Base-by-base conservation (phyloP, 2,888 invertebrate species). In the Oscheius sp. region DNA sequence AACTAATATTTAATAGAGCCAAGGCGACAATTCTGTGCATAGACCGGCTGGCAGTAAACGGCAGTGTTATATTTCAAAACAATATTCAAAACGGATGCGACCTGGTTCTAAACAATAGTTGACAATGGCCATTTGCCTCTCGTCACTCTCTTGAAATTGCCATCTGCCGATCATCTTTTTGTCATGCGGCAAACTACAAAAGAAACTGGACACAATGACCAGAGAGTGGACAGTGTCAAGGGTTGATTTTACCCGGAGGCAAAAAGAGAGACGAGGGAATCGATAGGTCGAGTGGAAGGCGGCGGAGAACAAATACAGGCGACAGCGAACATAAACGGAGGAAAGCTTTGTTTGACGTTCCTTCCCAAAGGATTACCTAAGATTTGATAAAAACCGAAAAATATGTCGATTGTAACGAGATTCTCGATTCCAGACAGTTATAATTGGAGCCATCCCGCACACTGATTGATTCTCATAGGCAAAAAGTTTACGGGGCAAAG, bases 211-310 rank as follows among this genome's bases (percentile, higher is more conserved):
- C 5, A 35, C 35, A 35, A 35, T 35, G 35, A 35, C 35, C 9
- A n/a, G 29, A 27, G 49, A 49, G 49, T 49, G 49, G 49, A 49
- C 21, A 49, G 49, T 49, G 49, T 49, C 49, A 43, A 61, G 43
- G 41, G 61, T 61, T 16, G 49, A 27, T 52, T 66, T 66, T 52
- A 64, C 66, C 66, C 66, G 52, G 66, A 66, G 66, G 66, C 66
- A 66, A 66, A 66, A 66, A 66, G 66, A 66, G 66, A n/a, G 49
- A 52, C 43, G 66, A 66, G 52, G 49, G 66, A 66, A 66, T 66
- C 66, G 66, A 66, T 66, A 66, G 66, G 66, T 66, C 66, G 66
- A 66, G 66, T 66, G 66, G 66, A 66, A 66, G 66, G 66, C 66
- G 66, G 66, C 66, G 66, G 52, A 66, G 66, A 66, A 66, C 66